A percentile compares a stretch with the other conserved stretches of the same genome.
Conservation (phyloP, 1,140 invertebrate genomes). For the Drosophila azteca region DNA sequence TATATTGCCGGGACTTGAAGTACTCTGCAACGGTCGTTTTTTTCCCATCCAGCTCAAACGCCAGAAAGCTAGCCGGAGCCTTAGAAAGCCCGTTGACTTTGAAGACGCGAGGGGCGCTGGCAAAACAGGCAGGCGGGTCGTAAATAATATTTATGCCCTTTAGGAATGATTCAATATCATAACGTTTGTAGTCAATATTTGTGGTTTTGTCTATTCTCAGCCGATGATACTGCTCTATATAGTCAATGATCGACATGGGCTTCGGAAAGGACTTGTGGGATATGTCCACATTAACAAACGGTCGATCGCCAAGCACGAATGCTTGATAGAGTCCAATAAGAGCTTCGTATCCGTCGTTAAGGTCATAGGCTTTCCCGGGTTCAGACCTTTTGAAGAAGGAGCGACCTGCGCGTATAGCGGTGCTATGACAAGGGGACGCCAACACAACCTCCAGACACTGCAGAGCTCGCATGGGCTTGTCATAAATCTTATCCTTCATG, state of each 20-base stretch:
- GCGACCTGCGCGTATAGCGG: slow-evolving; percentile 85
- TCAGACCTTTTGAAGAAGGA: slow-evolving; percentile 82
- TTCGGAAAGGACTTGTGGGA: slow-evolving; percentile 88
- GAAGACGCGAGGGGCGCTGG: slow-evolving; percentile 72
- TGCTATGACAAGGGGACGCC: slow-evolving; percentile 78
- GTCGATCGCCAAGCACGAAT: slow-evolving; percentile 88
- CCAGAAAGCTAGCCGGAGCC: slow-evolving; percentile 56
- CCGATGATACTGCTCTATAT: slow-evolving; percentile 49
- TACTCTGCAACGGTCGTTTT: slow-evolving; percentile 84
- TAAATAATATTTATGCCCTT: slow-evolving; percentile 66
- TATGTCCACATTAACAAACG: slow-evolving; percentile 90
- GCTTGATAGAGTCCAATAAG: slow-evolving; percentile 90
- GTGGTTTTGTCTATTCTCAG: neutral
- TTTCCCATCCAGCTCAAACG: slow-evolving; percentile 77
- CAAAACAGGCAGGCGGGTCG: slow-evolving; percentile 57
- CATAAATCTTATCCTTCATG: slow-evolving; percentile 71
- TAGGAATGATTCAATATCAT: slow-evolving; percentile 32
- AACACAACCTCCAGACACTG: slow-evolving; percentile 94
- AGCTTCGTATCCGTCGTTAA: slow-evolving; percentile 88
- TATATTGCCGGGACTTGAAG: slow-evolving; percentile 68
- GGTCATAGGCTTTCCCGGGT: slow-evolving; percentile 38
- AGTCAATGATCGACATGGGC: slow-evolving; percentile 84
- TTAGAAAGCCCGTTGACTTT: slow-evolving; percentile 85
- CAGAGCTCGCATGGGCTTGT: slow-evolving; percentile 87
- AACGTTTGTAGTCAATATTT: slow-evolving; percentile 1